Conservation (phyloP, 2,113 vertebrate species). For the Lagenorhynchus albirostris region DNA sequence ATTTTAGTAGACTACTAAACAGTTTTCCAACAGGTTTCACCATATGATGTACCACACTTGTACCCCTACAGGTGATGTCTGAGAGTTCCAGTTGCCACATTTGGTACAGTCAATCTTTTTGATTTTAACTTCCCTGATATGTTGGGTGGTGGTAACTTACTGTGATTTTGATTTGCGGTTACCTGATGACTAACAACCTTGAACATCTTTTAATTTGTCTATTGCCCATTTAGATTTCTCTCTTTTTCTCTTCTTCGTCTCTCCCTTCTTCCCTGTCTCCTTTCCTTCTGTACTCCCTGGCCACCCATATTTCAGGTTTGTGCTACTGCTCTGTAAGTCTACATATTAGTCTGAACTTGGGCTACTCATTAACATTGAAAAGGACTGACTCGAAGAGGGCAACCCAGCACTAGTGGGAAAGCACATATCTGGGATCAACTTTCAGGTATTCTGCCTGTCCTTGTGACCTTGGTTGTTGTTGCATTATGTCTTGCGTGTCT, state of each 20-base stretch:
- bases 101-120: neutral
- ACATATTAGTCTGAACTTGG: neutral
- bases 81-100: neutral
- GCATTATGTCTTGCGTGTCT: neutral
- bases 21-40: neutral
- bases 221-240: neutral
- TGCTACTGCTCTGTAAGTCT: neutral
- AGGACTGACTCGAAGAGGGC: neutral
- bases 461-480: neutral
- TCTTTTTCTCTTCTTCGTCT: neutral
- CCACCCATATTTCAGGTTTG: neutral
- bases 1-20: neutral
- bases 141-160: neutral
- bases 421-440: neutral
- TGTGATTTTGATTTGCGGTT: neutral
- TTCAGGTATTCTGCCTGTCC: neutral
- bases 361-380: neutral
- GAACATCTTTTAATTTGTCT: neutral
- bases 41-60: neutral
- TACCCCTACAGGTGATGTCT: neutral
- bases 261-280: neutral
- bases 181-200: neutral
- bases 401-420: neutral
- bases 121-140: neutral
- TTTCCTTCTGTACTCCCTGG: neutral